Conservation (phyloP, 1,140 invertebrate species). For the Linepithema humile region DNA sequence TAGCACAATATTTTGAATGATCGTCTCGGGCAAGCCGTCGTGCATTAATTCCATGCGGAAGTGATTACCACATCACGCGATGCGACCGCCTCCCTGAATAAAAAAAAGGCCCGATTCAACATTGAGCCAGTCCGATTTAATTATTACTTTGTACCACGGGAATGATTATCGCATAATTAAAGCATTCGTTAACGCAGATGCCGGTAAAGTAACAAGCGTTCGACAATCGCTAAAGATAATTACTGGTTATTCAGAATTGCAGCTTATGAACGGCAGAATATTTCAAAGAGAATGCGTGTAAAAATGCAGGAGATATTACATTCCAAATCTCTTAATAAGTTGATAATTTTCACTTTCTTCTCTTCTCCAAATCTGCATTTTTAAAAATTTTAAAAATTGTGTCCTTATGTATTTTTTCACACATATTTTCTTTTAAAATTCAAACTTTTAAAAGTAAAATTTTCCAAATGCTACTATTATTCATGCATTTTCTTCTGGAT, state of each 20-base stretch:
- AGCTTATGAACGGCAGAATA: background rate
- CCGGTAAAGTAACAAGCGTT: conserved; percentile 30
- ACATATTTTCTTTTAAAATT: background rate
- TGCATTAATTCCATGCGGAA: conserved; percentile 36
- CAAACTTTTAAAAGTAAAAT: background rate
- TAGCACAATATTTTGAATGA: conserved; percentile 18
- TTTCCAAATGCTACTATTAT: background rate
- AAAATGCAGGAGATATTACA: background rate
- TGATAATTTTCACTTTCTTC: background rate
- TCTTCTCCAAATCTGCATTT: background rate
- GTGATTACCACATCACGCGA: conserved; percentile 15
- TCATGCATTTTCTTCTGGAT: background rate
- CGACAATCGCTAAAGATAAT: conserved; percentile 16
- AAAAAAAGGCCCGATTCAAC: conserved; percentile 22
- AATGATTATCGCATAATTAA: conserved; percentile 45
- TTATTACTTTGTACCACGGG: conserved; percentile 36
- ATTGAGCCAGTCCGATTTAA: conserved; percentile 36
- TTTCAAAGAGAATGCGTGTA: background rate
- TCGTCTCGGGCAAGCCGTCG: conserved; percentile 21
- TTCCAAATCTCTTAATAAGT: background rate
- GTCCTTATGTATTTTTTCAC: background rate
- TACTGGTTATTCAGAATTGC: conserved; percentile 2
- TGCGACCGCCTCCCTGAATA: background rate
- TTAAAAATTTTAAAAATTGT: background rate
- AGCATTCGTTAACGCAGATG: conserved; percentile 16